Evolutionary conservation across 2,888 invertebrate species (phyloP).

Genomic region (Cephus spinipes): DNA sequence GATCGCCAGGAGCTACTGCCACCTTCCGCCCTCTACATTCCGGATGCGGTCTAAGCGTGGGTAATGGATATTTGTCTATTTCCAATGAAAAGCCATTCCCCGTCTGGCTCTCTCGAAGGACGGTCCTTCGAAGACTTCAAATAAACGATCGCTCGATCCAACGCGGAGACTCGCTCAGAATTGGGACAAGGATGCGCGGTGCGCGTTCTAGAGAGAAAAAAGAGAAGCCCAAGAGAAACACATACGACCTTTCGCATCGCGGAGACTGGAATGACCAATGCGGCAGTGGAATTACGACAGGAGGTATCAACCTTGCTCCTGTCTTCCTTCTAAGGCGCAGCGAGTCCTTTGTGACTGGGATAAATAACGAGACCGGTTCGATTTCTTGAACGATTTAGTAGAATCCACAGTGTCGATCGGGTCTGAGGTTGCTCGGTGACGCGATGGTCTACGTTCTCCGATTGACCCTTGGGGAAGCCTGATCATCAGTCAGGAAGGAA

Average conservation of each 20-base stretch:
- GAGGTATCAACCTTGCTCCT: slow-evolving; percentile 45
- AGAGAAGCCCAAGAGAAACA: background rate
- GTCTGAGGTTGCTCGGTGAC: background rate
- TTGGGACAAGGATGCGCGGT: slow-evolving; percentile 5
- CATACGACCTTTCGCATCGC: slow-evolving; percentile 1
- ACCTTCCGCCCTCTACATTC: background rate
- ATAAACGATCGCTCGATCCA: background rate
- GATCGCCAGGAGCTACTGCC: background rate
- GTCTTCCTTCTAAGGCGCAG: slow-evolving; percentile 49
- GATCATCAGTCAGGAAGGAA: background rate
- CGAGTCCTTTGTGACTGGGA: slow-evolving; percentile 33
- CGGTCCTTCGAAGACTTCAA: background rate
- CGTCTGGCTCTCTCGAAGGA: background rate
- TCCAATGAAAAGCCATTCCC: background rate
- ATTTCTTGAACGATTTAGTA: background rate
- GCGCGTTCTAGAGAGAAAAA: background rate
- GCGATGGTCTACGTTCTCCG: background rate
- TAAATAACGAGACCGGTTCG: slow-evolving; percentile 27
- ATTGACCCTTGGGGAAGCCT: background rate
- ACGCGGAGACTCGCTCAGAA: background rate
- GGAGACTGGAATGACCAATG: background rate
- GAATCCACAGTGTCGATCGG: background rate
- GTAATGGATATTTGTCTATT: background rate
- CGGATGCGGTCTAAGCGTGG: background rate
- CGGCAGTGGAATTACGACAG: slow-evolving; percentile 47